Conservation (phyloP, 1,140 invertebrate genomes). For the Drosophila sulfurigaster region DNA sequence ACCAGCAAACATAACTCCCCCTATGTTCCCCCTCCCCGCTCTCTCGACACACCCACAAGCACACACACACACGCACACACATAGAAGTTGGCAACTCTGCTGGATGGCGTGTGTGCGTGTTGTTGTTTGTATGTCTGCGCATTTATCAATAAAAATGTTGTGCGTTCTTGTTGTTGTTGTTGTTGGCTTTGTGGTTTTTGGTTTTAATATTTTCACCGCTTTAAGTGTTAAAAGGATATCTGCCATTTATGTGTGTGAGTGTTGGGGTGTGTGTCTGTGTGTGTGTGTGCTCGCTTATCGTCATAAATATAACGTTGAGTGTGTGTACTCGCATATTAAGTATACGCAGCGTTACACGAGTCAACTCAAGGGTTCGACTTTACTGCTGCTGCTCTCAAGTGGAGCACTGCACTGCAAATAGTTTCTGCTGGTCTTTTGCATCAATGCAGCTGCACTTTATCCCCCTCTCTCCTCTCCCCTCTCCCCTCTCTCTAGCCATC, state of each 20-base stretch:
- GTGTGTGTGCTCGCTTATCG: conserved; percentile 63
- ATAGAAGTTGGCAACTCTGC: conserved; percentile 9
- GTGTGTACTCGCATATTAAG: conserved; percentile 60
- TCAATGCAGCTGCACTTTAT: conserved; percentile 26
- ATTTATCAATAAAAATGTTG: conserved; percentile 80
- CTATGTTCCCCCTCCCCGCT: conserved; percentile 5
- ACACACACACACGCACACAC: neutral
- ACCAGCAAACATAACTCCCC: conserved; percentile 47
- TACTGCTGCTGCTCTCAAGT: neutral
- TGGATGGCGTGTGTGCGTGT: conserved; percentile 18
- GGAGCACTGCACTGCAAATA: conserved; percentile 15
- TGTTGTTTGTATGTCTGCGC: conserved; percentile 60
- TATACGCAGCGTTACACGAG: conserved; percentile 64
- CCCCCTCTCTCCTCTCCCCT: neutral
- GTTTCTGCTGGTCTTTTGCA: conserved; percentile 37
- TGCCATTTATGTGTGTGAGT: conserved; percentile 66
- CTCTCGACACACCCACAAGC: conserved; percentile 11
- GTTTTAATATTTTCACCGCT: conserved; percentile 83
- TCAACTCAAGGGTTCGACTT: conserved; percentile 35
- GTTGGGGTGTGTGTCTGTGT: conserved; percentile 17
- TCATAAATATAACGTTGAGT: conserved; percentile 70
- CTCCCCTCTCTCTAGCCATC: neutral
- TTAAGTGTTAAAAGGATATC: conserved; percentile 83
- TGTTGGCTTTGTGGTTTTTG: conserved; percentile 81
- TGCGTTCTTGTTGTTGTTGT: conserved; percentile 47